phyloP scores from a whole-genome alignment of 2,797 vertebrate genomes.

The Eleutherodactylus coqui region DNA sequence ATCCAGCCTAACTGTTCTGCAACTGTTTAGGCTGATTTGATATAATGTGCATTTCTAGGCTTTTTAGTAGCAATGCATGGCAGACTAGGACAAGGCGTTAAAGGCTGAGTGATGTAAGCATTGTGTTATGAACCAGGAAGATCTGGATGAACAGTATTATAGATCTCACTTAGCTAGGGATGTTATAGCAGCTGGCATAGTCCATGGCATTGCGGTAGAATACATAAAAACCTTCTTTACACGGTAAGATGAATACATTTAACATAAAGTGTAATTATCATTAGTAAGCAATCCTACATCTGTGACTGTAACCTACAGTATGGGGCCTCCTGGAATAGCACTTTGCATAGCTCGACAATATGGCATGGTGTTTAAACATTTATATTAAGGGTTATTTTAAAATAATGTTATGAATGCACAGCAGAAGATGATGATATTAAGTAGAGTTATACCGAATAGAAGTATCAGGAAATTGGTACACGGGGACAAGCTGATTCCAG shows the following conservation, averaged over 20 bases:
- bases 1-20: too few species aligned
- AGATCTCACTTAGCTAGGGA: neutral
- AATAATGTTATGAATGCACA: neutral
- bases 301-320: neutral
- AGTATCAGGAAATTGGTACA: neutral
- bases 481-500: neutral
- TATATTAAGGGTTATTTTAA: neutral
- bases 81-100: neutral
- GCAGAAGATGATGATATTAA: conserved; percentile 16
- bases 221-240: neutral
- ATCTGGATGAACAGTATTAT: neutral
- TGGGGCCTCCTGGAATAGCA: conserved; percentile 9
- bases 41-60: neutral
- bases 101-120: neutral
- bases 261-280: neutral
- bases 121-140: neutral
- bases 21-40: neutral
- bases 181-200: neutral
- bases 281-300: neutral
- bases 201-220: neutral
- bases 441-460: conserved; percentile 3
- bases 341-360: neutral
- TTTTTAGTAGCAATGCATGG: neutral
- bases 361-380: neutral
- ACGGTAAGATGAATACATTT: neutral